Base-by-base conservation (phyloP, 2,797 vertebrate species). In the Malurus leucopterus region DNA sequence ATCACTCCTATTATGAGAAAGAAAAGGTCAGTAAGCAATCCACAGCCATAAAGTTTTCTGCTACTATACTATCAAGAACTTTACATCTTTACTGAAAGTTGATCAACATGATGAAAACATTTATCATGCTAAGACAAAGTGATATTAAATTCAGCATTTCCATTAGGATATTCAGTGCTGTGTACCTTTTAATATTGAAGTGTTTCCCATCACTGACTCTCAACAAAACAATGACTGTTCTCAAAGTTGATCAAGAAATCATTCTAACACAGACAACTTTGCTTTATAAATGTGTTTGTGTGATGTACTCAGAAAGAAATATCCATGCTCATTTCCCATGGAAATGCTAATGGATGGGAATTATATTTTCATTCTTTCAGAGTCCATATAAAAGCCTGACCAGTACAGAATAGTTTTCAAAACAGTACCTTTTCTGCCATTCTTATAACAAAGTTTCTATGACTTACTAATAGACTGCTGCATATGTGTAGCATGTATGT, bases 11-110 rank as follows among this genome's bases (percentile, higher is more conserved):
- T 43, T 41, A 67, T 6, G 23, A 58, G 40, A 89, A 72, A 68
- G 44, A 85, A 90, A 87, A 85, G 84, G 76, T 92, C 93, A 93
- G 64, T 51, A 91, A 93, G 67, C 44, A 88, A 81, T 8, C 49
- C 63, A 63, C 44, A 87, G 87, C 34, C 83, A 64, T 65, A 49
- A 95, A 97, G 93, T 96, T 95, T 94, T 92, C 82, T 70, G 59
- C 43, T 76, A 83, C 54, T 93, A 20, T 49, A 72, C 65, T 81
- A 68, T 43, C 27, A 92, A 58, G 78, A 93, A 90, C 80, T 50
- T 81, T 46, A 55, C 10, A 78, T 59, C 57, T 50, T 49, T 22
- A 47, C 9, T 82, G 26, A 34, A 55, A 90, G 70, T 94, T 95
- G 50, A 89, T 78, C 47, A 72, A 62, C 71, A 67, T 6, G 32